Evolutionary conservation across 2,888 invertebrate genomes (phyloP).

Genomic region (Chrysolina haemoptera): DNA sequence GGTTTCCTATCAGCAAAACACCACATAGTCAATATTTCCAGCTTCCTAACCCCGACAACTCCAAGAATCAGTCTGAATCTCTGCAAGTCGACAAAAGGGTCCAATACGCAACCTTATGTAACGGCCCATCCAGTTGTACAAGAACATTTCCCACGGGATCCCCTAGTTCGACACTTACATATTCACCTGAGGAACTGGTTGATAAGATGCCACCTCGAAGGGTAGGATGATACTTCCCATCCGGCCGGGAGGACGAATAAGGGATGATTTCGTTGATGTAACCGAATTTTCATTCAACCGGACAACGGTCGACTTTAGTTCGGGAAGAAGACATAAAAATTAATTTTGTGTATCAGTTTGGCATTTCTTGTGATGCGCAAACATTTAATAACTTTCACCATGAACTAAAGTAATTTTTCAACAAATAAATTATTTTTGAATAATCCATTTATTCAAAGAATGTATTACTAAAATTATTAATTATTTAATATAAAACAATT

Average conservation of each 20-base stretch:
- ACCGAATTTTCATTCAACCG: constrained; percentile 5
- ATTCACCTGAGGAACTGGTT: constrained; percentile 18
- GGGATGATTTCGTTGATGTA: constrained; percentile 1
- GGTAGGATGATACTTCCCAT: neutral
- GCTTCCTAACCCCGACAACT: neutral
- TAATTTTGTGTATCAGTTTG: too few relatives aligned
- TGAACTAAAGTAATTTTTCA: too few relatives aligned
- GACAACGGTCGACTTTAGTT: neutral
- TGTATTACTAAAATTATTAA: too few relatives aligned
- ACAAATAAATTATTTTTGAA: too few relatives aligned
- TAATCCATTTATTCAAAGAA: too few relatives aligned
- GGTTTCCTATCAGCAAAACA: neutral
- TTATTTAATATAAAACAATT: too few relatives aligned
- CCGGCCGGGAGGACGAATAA: neutral
- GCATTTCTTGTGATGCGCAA: too few relatives aligned
- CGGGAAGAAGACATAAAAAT: too few relatives aligned
- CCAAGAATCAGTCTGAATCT: neutral
- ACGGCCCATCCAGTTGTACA: neutral
- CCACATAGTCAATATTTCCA: neutral
- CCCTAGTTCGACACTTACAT: neutral
- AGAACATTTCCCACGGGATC: constrained; percentile 13
- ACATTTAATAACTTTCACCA: too few relatives aligned
- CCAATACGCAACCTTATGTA: constrained; percentile 14
- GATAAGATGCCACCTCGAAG: constrained; percentile 2
- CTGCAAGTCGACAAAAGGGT: constrained; percentile 1